phyloP scores from a whole-genome alignment of 2,888 invertebrate genomes.

The Pyrochroa serraticornis region DNA sequence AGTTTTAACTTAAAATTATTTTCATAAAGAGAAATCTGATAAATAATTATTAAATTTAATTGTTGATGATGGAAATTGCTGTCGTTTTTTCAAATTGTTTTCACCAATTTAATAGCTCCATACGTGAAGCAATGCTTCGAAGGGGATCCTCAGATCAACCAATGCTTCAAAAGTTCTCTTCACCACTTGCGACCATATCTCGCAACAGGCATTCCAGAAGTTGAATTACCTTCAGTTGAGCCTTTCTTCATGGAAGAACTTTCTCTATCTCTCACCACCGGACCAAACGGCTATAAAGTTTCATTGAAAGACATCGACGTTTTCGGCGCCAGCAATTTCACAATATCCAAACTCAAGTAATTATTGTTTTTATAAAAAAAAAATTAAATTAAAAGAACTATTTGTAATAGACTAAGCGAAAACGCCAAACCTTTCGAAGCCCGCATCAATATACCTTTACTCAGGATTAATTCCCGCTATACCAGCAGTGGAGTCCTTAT shows the following conservation, averaged over 20 bases:
- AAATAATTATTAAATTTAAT: no score
- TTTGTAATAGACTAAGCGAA: slow-evolving; percentile 56
- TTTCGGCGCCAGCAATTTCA: slow-evolving; percentile 69
- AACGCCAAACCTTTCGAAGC: slow-evolving; percentile 71
- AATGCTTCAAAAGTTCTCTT: slow-evolving; percentile 65
- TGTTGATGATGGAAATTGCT: no score
- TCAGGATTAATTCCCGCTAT: slow-evolving; percentile 70
- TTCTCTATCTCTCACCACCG: slow-evolving; percentile 64
- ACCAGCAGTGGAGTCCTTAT: slow-evolving; percentile 72
- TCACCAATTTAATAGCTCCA: slow-evolving; percentile 57
- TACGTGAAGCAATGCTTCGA: slow-evolving; percentile 73
- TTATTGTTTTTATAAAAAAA: no score
- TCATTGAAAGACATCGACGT: slow-evolving; percentile 66
- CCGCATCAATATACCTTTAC: slow-evolving; percentile 66
- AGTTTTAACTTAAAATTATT: no score
- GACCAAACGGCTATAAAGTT: slow-evolving; percentile 65
- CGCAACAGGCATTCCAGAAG: slow-evolving; percentile 67
- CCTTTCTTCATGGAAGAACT: slow-evolving; percentile 69
- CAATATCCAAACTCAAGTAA: slow-evolving; percentile 65
- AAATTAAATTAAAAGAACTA: no score
- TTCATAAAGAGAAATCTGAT: no score
- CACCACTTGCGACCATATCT: slow-evolving; percentile 67
- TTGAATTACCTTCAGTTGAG: slow-evolving; percentile 70
- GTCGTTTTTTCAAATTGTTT: no score
- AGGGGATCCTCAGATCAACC: slow-evolving; percentile 65